These are phyloP conservation scores for Anser cygnoides DNA, from an alignment of 2,113 vertebrate species.

Conservation along the genomic window DNA sequence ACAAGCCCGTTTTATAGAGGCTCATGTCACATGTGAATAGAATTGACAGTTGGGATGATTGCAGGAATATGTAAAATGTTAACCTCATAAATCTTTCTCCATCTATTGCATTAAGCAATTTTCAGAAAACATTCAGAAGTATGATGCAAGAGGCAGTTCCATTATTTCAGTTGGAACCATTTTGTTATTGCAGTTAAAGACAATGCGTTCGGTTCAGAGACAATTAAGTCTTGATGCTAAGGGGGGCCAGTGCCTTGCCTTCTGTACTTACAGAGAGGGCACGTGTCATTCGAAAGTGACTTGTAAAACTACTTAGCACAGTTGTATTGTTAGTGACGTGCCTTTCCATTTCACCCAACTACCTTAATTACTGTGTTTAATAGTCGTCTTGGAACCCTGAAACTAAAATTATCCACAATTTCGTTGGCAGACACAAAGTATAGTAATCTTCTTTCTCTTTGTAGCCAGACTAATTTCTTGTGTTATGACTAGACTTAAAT, in stretches of 20 bases:
- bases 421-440: background rate
- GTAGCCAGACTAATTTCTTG: background rate
- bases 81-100: constrained; percentile 18
- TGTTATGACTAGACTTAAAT: background rate
- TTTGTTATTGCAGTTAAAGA: constrained; percentile 9
- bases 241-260: background rate
- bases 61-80: constrained; percentile 8
- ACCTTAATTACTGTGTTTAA: background rate
- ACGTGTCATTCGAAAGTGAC: background rate
- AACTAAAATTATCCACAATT: background rate
- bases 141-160: background rate
- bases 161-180: constrained; percentile 10
- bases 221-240: background rate
- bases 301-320: background rate
- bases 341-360: background rate
- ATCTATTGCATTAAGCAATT: background rate
- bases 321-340: background rate
- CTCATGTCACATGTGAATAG: background rate
- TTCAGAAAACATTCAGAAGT: background rate
- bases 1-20: background rate
- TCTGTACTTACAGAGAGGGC: background rate
- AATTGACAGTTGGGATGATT: background rate
- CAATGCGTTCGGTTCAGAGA: background rate
- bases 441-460: background rate
- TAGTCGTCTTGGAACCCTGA: background rate